A percentile compares a stretch with the other conserved stretches of the same genome.
Conservation (phyloP, 2,113 vertebrate genomes). For the Lepus americanus region DNA sequence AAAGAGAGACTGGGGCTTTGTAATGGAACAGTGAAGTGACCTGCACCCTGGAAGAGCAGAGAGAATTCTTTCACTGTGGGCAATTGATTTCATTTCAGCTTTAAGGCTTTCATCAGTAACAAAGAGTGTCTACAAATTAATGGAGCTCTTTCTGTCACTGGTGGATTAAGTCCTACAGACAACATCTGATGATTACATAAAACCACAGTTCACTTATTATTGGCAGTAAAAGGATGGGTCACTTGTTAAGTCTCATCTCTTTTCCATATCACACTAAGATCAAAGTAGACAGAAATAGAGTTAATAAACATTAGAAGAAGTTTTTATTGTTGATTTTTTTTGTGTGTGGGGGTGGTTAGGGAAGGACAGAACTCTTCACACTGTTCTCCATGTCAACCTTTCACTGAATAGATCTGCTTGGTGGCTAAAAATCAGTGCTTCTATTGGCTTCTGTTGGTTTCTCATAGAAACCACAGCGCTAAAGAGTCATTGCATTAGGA, state of each 20-base stretch:
- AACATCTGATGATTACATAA: conserved; percentile 26
- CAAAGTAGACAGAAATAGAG: conserved; percentile 38
- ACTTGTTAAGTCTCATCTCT: conserved; percentile 3
- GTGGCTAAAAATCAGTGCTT: background rate
- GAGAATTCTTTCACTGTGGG: background rate
- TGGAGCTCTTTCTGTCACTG: conserved; percentile 14
- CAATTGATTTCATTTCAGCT: conserved; percentile 64
- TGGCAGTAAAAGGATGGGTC: background rate
- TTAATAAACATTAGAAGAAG: conserved; percentile 27
- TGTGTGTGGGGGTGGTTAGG: too few species aligned
- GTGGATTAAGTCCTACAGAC: conserved; percentile 38
- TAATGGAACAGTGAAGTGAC: background rate
- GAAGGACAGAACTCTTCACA: background rate
- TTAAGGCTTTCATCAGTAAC: conserved; percentile 52
- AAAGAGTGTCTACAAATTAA: conserved; percentile 54
- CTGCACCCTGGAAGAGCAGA: background rate
- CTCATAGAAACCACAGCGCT: background rate
- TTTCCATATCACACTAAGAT: conserved; percentile 49
- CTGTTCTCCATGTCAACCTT: background rate
- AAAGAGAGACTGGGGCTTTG: background rate
- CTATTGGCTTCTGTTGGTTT: background rate
- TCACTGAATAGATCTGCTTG: background rate
- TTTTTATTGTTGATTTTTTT: background rate
- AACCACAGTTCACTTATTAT: conserved; percentile 5
- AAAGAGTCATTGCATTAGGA: background rate